Evolutionary conservation across 2,888 invertebrate genomes (phyloP), one percentile per base, ranked within the genome.

Genomic region (Eristalis pertinax): DNA sequence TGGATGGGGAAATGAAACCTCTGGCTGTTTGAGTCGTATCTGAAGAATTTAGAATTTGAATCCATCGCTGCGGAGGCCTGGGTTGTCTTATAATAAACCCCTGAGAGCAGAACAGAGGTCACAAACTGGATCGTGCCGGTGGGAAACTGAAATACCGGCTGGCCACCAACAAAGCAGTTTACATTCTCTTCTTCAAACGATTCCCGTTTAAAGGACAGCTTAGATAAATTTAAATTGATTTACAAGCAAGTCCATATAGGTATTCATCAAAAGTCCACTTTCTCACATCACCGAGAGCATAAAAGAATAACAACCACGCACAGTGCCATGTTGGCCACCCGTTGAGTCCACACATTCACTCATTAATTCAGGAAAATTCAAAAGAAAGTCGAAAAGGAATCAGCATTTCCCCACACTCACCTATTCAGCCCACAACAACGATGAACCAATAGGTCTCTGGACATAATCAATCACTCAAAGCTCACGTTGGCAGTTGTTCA

Each of bases 301-400:
- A 50, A 50, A 50, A 50, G 19, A 50, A 50, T 19, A 50, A 5
- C 50, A 50, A 50, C 11, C 69, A 43, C 38, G 50, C 56, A 68
- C 60, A 72, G 73, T 82, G 82, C 65, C 78, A 86, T 32, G 32
- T 32, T 10, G 75, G 78, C 80, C 58, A 19, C 24, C 62, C 50
- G 50, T 50, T 50, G 50, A 19, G 50, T 8, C 50, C 50, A 19
- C 50, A 50, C 50, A 19, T 50, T 50, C 50, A 50, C 50, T 50
- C 50, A 50, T 50, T 50, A 50, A 50, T 50, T 50, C 50, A 50
- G 19, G 1, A 50, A 19, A 50, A 50, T 50, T 50, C 50, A 50
- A 50, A 50, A 50, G 50, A 50, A 50, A 50, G 50, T 50, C 50
- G 50, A 50, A 50, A 50, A 50, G 50, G 50, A 50, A 50, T n/a